phyloP scores from a whole-genome alignment of 2,113 vertebrate species.

The Sus scrofa region DNA sequence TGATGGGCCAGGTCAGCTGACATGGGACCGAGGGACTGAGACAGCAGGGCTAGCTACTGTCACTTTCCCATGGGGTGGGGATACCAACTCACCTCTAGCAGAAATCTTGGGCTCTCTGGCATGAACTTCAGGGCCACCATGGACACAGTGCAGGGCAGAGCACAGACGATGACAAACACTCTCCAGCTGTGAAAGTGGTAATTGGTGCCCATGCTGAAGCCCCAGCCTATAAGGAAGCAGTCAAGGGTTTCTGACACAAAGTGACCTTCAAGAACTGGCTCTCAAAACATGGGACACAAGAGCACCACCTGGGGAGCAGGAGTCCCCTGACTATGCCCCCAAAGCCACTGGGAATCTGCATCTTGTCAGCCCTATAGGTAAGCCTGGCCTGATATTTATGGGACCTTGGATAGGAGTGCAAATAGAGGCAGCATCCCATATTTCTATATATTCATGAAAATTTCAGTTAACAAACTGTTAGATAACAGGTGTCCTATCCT shows the following conservation, averaged over 20 bases:
- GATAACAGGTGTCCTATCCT: background rate
- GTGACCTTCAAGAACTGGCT: background rate
- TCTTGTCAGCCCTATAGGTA: background rate
- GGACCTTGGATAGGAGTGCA: background rate
- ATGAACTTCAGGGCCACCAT: conserved; percentile 95
- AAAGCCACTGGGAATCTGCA: background rate
- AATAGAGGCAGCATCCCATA: background rate
- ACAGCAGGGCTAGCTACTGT: background rate
- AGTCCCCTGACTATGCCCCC: no score
- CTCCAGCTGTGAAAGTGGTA: conserved; percentile 99
- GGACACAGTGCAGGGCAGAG: conserved; percentile 93
- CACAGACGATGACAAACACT: conserved; percentile 95
- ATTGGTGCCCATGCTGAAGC: conserved; percentile 95
- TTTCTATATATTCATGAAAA: background rate
- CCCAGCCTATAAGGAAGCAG: conserved; percentile 93
- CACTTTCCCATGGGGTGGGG: background rate
- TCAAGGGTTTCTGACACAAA: background rate
- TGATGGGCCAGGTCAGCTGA: background rate
- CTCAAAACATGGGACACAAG: background rate
- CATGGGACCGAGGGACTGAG: background rate
- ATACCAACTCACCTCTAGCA: conserved; percentile 94
- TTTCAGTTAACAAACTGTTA: background rate
- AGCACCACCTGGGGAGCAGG: rapidly evolving
- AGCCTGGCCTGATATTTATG: background rate
- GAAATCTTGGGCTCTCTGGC: conserved; percentile 98